Base-by-base conservation (phyloP, 2,888 invertebrate genomes). In the Cheilosia soror region DNA sequence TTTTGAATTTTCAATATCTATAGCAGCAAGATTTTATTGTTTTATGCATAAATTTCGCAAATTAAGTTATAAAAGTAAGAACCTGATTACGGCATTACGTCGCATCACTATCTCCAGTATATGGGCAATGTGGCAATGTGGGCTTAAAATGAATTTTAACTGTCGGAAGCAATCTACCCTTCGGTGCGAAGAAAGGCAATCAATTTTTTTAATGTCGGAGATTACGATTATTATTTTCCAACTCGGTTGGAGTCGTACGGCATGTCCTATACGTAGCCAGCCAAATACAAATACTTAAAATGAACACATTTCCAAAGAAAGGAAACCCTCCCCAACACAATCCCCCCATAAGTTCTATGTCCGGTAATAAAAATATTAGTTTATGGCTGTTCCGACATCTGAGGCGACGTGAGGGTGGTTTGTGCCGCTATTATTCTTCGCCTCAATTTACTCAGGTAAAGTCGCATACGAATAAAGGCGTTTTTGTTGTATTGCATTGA, bases 351-450 rank as follows among this genome's bases (percentile, higher is more conserved):
- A 65, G 58, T 78, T 73, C 55, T 55, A 55, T 53, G 60, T 27
- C 47, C 49, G 40, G 60, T 49, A 53, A 78, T 83, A 78, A 83
- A 83, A 83, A 73, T 83, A 83, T 83, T 78, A 66, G 78, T 68
- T 83, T 73, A 78, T 69, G 51, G 57, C 72, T 57, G 68, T 58
- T 78, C 78, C 57, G 57, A 55, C 73, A 40, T 51, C 42, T 9
- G 11, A 47, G 44, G 60, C 47, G 44, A 60, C 71, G 66, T 60
- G 77, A 27, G 58, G 79, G 65, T 58, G 71, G 62, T 20, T 57
- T 44, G 49, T 31, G 49, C 62, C 27, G 20, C 49, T 25, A 60
- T 72, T 72, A 65, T 31, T 69, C 66, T 65, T 33, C 27, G 57
- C 40, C 29, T 44, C 25, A 68, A 68, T 63, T 72, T 68, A 62